Evolutionary conservation across 2,113 vertebrate genomes (phyloP).

Genomic region (Ameiurus melas): DNA sequence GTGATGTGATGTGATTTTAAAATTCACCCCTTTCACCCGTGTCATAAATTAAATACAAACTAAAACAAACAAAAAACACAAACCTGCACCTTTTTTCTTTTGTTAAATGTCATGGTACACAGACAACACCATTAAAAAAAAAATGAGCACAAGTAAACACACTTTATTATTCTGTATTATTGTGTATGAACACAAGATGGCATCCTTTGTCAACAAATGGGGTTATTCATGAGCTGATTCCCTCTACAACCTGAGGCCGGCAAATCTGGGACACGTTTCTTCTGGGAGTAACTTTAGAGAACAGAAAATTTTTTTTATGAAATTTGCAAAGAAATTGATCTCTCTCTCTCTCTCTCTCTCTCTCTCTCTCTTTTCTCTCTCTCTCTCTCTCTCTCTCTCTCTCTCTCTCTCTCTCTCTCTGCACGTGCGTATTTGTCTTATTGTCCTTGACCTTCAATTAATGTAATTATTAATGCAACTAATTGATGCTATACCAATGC

Average conservation of each 20-base stretch:
- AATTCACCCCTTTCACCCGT: neutral
- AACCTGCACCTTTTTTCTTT: neutral
- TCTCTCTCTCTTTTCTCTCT: neutral
- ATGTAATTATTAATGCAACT: neutral
- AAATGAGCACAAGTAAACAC: neutral
- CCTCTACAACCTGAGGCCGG: neutral
- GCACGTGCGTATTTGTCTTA: neutral
- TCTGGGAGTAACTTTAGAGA: neutral
- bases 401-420: neutral
- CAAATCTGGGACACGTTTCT: neutral
- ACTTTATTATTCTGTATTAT: neutral
- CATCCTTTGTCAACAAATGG: slow-evolving; percentile 22
- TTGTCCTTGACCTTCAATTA: neutral
- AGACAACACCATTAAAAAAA: neutral
- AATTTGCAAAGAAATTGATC: neutral
- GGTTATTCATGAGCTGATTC: neutral
- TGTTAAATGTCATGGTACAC: neutral
- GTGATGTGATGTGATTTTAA: neutral
- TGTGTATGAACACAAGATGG: slow-evolving; percentile 45
- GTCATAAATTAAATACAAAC: neutral
- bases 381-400: neutral
- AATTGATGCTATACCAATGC: neutral
- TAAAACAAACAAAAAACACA: neutral
- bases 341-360: neutral
- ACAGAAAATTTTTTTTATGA: neutral